These are phyloP conservation scores for Catostomus latipinnis DNA, from an alignment of 2,797 vertebrate genomes.

Conservation along the genomic window DNA sequence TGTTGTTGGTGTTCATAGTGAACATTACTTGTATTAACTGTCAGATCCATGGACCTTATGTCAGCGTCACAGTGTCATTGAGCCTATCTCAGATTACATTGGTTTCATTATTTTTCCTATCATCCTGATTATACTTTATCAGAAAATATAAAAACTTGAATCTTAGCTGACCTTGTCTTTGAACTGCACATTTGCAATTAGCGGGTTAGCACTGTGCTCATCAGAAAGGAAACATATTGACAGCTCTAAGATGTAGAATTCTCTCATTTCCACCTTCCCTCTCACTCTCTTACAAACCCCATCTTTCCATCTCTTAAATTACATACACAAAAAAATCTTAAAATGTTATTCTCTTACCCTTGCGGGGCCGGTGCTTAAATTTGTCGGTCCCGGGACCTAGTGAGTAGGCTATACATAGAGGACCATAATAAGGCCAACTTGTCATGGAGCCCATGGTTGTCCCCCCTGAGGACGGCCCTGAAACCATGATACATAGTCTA, in stretches of 20 bases:
- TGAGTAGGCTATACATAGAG: too few relatives aligned
- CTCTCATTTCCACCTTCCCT: neutral
- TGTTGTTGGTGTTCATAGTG: neutral
- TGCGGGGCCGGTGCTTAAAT: too few relatives aligned
- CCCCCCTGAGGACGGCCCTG: too few relatives aligned
- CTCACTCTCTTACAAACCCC: neutral
- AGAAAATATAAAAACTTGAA: neutral
- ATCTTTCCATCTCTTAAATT: neutral
- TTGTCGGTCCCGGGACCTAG: too few relatives aligned
- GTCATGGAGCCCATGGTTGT: too few relatives aligned
- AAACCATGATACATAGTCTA: neutral
- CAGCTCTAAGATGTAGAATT: conserved; percentile 1
- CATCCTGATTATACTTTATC: neutral
- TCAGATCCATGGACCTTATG: neutral
- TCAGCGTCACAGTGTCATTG: conserved; percentile 8
- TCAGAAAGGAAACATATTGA: conserved; percentile 14
- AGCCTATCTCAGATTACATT: neutral
- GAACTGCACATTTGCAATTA: neutral
- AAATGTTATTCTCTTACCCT: neutral
- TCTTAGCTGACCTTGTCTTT: neutral
- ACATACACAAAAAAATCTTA: neutral
- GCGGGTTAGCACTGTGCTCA: neutral
- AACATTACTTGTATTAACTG: neutral
- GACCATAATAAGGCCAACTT: too few relatives aligned
- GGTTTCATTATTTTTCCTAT: neutral